A percentile compares a stretch with the other conserved stretches of the same genome.
phyloP scores from a whole-genome alignment of 2,888 invertebrate species.

The Cerceris ruficornis region DNA sequence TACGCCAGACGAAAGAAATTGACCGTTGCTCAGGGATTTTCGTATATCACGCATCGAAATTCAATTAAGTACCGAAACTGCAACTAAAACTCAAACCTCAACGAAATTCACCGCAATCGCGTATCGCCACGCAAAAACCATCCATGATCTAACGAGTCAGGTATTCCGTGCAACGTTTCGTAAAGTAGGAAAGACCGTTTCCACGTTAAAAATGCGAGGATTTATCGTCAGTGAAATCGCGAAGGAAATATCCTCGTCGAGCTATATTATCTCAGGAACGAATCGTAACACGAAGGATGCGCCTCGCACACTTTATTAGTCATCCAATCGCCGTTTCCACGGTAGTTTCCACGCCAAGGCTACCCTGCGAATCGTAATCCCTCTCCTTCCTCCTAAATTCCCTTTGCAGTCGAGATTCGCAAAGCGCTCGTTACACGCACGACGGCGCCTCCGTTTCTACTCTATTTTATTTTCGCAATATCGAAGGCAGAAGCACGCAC shows the following conservation, averaged over 20 bases:
- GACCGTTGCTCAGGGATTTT: not conserved
- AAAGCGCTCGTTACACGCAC: not conserved
- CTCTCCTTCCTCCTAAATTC: too few relatives aligned
- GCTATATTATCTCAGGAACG: conserved; percentile 18
- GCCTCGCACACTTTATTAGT: conserved; percentile 41
- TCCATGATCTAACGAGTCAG: not conserved
- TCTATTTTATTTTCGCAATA: not conserved
- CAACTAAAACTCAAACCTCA: not conserved
- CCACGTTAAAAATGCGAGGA: conserved; percentile 3
- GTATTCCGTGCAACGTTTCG: not conserved
- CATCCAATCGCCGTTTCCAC: conserved; percentile 31
- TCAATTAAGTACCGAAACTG: not conserved
- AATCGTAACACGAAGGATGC: conserved; percentile 26
- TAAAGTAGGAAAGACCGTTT: not conserved
- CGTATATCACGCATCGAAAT: not conserved
- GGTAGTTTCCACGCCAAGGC: conserved; percentile 44
- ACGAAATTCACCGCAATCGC: not conserved
- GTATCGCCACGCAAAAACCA: not conserved
- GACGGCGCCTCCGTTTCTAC: conserved; percentile 21
- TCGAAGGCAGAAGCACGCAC: conserved; percentile 6
- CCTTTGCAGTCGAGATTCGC: not conserved
- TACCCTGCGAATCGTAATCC: conserved; percentile 19
- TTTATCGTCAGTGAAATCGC: not conserved
- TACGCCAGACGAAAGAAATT: too few relatives aligned
- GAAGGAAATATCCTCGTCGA: conserved; percentile 5